phyloP scores from a whole-genome alignment of 2,888 invertebrate genomes.

The Notodonta dromedarius region DNA sequence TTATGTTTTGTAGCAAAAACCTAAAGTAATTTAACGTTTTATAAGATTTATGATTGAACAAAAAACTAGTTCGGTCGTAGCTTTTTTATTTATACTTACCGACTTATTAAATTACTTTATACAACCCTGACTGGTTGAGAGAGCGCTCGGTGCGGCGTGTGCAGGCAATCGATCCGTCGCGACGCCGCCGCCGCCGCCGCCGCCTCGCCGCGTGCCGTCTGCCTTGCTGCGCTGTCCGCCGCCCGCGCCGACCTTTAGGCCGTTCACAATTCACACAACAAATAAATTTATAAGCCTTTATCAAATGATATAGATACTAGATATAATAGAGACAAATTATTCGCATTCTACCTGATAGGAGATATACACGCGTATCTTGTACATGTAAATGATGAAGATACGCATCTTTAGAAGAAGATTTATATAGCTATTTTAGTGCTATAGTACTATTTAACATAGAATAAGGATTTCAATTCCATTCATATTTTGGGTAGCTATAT shows the following conservation, averaged over 20 bases:
- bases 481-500: too few relatives aligned
- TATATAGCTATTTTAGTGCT: too few relatives aligned
- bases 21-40: not conserved
- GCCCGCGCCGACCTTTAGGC: conserved; percentile 38
- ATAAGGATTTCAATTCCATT: too few relatives aligned
- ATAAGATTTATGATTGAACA: not conserved
- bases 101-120: not conserved
- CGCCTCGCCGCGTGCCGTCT: conserved; percentile 9
- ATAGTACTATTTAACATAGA: too few relatives aligned
- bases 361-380: too few relatives aligned
- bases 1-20: not conserved
- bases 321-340: too few relatives aligned
- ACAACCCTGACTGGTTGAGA: not conserved
- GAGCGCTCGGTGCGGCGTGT: conserved; percentile 22
- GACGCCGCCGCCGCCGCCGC: conserved; percentile 20
- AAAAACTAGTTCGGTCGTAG: not conserved
- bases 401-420: too few relatives aligned
- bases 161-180: conserved; percentile 63
- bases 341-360: too few relatives aligned
- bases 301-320: not conserved
- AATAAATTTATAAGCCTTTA: not conserved
- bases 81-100: not conserved
- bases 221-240: conserved; percentile 23
- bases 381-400: too few relatives aligned
- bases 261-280: not conserved